Evolutionary conservation across 2,888 invertebrate genomes (phyloP).

Genomic region (Ichneumon xanthorius): DNA sequence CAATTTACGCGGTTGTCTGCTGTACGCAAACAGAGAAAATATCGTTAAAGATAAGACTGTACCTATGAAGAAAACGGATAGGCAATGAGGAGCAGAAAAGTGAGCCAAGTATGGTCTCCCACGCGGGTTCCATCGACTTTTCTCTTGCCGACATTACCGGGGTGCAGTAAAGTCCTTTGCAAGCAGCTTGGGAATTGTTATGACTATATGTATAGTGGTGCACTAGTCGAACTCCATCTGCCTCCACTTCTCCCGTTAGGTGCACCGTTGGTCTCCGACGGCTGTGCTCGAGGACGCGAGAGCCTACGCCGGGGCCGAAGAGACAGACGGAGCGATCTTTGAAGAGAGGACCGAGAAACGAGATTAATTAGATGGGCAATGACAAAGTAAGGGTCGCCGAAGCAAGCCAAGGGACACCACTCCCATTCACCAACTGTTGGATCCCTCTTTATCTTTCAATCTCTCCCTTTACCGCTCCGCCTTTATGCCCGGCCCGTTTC

Average conservation of each 20-base stretch:
- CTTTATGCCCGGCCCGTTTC: background rate
- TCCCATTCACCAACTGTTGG: background rate
- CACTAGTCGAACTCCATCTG: background rate
- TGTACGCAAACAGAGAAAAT: conserved; percentile 7
- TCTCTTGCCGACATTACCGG: conserved; percentile 69
- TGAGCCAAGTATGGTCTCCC: conserved; percentile 7
- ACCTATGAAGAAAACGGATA: background rate
- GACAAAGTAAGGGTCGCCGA: conserved; percentile 65
- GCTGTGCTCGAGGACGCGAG: conserved; percentile 18
- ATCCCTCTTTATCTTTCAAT: conserved; percentile 26
- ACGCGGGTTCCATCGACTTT: conserved; percentile 56
- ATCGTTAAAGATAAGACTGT: conserved; percentile 11
- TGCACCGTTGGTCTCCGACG: conserved; percentile 24
- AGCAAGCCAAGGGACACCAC: background rate
- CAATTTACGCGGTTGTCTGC: background rate
- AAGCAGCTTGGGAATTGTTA: conserved; percentile 72
- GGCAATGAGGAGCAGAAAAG: background rate
- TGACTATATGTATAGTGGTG: conserved; percentile 37
- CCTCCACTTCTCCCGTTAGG: conserved; percentile 28
- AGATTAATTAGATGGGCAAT: conserved; percentile 77
- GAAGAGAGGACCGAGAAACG: conserved; percentile 59
- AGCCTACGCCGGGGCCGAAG: conserved; percentile 43
- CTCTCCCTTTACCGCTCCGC: background rate
- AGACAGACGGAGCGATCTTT: conserved; percentile 65
- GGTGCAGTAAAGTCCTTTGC: conserved; percentile 74